Percentiles rank a stretch among this genome's conserved stretches.
Evolutionary conservation across 2,888 invertebrate species (phyloP).

Genomic region (Crematogaster levior): DNA sequence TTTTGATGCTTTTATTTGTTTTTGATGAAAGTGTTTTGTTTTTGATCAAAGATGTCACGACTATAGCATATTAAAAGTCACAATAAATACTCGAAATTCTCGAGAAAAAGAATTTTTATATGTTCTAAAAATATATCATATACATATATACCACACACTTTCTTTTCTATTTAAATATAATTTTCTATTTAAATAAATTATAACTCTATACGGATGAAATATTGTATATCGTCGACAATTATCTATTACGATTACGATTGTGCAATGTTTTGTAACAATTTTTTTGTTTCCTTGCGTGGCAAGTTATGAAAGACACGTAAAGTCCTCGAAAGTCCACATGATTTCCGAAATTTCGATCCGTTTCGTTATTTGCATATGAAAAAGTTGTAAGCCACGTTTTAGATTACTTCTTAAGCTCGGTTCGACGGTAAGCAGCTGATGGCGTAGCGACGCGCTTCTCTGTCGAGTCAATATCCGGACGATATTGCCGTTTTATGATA

Average conservation of each 20-base stretch:
- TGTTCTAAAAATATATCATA: not conserved
- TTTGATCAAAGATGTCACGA: not conserved
- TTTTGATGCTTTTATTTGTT: not conserved
- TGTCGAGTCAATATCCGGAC: slow-evolving; percentile 79
- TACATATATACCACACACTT: not conserved
- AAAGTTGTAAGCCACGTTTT: slow-evolving; percentile 72
- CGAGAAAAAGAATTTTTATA: not conserved
- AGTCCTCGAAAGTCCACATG: not conserved
- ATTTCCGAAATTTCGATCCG: slow-evolving; percentile 42
- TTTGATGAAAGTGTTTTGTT: not conserved
- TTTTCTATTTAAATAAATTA: too few relatives aligned
- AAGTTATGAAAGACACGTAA: not conserved
- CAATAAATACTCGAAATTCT: not conserved
- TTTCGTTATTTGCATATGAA: slow-evolving; percentile 71
- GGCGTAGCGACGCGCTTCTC: slow-evolving; percentile 65
- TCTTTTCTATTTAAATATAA: not conserved
- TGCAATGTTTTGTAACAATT: not conserved
- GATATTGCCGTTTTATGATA: slow-evolving; percentile 86
- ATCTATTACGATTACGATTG: not conserved
- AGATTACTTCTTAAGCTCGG: slow-evolving; percentile 77
- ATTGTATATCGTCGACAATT: not conserved
- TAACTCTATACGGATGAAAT: not conserved
- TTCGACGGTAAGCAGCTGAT: slow-evolving; percentile 67
- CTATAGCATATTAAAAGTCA: not conserved
- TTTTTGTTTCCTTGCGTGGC: not conserved